Base-by-base conservation (phyloP, 2,888 invertebrate species). In the Aspidiotus rigidus region DNA sequence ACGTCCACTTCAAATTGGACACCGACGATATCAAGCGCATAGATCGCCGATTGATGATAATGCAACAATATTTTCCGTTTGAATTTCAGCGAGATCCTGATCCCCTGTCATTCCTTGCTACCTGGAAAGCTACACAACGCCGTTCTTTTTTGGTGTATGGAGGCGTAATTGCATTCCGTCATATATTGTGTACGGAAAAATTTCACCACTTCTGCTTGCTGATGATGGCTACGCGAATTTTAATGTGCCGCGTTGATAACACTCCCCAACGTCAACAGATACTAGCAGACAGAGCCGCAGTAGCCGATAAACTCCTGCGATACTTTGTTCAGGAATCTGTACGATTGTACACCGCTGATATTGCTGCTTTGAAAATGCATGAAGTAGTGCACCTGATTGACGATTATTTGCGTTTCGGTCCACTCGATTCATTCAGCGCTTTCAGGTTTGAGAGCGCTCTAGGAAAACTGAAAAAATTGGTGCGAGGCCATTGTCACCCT, bases 81-180 rank as follows among this genome's bases (percentile, higher is more conserved):
- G 57, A 66, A 16, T 66, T 66, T 57, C 56, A 40, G 28, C 41
- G 49, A 7, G 57, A 66, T 17, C 66, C 66, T 16, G 59, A 17
- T 10, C 54, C 7, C 7, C 40, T 64, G 16, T 13, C 13, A 39
- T 40, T 44, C 54, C 10, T 64, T 17, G 17, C n/a, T 57, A 7
- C 17, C 10, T 66, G 57, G 66, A 66, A 66, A 66, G 66, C 66
- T 1, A 66, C 59, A 10, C 57, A 66, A 57, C 42, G 40, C 42
- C 56, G 64, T 2, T 53, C 28, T 5, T 64, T 64, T 56, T 7
- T 57, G 13, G 15, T 66, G 16, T 66, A 42, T 57, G 54, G 16
- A 8, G 66, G 66, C 16, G 56, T 13, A 17, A 28, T 56, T 7
- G 44, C 54, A 39, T 42, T 66, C 10, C 56, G 57, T 17, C 41